These are phyloP conservation scores for Cheilosia impressa DNA, from an alignment of 2,888 invertebrate species.

Conservation along the genomic window DNA sequence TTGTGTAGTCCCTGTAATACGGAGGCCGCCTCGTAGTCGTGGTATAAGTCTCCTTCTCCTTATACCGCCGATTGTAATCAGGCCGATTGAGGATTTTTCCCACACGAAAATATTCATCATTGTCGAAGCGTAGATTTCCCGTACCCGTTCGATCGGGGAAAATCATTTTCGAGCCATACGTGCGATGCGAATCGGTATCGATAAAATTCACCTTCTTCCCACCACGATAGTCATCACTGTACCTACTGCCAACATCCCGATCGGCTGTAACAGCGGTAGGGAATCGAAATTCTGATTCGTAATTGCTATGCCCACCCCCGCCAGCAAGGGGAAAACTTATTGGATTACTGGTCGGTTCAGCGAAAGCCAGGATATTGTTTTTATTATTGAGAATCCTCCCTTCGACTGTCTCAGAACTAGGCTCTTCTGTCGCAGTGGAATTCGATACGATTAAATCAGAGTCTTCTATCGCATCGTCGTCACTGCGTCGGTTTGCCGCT, in stretches of 20 bases:
- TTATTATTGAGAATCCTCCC: constrained; percentile 69
- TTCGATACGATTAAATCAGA: constrained; percentile 78
- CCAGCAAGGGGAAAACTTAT: constrained; percentile 60
- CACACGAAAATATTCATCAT: constrained; percentile 78
- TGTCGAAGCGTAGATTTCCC: constrained; percentile 84
- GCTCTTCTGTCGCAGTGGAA: constrained; percentile 48
- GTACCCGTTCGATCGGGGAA: constrained; percentile 85
- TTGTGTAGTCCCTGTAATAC: constrained; percentile 65
- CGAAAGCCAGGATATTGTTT: constrained; percentile 66
- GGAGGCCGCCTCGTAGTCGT: constrained; percentile 65
- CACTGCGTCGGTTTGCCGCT: constrained; percentile 61
- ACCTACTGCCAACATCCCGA: constrained; percentile 44
- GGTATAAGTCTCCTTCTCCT: constrained; percentile 67
- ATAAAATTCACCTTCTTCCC: constrained; percentile 78
- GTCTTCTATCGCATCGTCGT: constrained; percentile 76
- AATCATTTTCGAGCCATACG: constrained; percentile 80
- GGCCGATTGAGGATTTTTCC: constrained; percentile 81
- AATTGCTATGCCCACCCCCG: constrained; percentile 42
- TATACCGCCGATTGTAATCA: constrained; percentile 76
- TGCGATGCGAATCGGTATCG: constrained; percentile 73
- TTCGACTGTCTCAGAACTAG: constrained; percentile 33
- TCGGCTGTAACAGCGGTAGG: constrained; percentile 36
- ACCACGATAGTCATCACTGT: constrained; percentile 69
- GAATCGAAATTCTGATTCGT: constrained; percentile 71
- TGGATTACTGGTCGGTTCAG: constrained; percentile 54